A percentile compares a stretch with the other conserved stretches of the same genome.
phyloP scores from a whole-genome alignment of 2,113 vertebrate genomes.

The Tachysurus fulvidraco region DNA sequence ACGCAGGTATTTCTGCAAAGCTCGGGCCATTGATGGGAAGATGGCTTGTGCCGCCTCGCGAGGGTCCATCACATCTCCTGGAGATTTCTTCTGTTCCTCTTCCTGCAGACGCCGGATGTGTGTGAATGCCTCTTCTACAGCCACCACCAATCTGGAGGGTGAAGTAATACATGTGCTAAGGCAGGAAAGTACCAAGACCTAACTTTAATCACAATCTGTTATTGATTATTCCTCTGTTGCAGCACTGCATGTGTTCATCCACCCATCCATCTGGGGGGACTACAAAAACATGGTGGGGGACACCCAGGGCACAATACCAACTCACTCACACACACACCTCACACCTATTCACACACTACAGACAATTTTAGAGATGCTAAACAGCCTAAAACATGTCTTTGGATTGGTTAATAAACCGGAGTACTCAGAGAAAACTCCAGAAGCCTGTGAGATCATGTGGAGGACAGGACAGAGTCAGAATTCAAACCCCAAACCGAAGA shows the following conservation, averaged over 20 bases:
- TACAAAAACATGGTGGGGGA: too few species aligned
- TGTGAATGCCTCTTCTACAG: slow-evolving; percentile 93
- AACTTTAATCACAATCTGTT: background rate
- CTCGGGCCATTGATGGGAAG: slow-evolving; percentile 95
- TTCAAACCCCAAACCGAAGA: too few species aligned
- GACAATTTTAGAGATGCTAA: too few species aligned
- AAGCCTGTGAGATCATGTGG: too few species aligned
- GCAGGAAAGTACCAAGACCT: background rate
- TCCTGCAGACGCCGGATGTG: slow-evolving; percentile 89
- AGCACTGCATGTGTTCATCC: background rate
- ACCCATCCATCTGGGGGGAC: background rate
- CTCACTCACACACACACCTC: too few species aligned
- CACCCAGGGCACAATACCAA: too few species aligned
- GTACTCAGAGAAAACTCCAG: too few species aligned
- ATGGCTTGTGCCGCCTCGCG: slow-evolving; percentile 94
- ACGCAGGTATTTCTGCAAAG: slow-evolving; percentile 94
- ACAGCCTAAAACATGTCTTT: too few species aligned
- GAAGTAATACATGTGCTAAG: background rate
- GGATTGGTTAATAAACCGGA: too few species aligned
- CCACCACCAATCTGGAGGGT: slow-evolving; percentile 83
- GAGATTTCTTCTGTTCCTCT: slow-evolving; percentile 88
- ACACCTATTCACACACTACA: too few species aligned
- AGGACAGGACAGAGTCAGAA: too few species aligned
- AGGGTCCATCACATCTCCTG: slow-evolving; percentile 91
- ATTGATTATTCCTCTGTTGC: background rate